Base-by-base conservation (phyloP, 1,140 invertebrate species). In the Euura saliciscinereae region DNA sequence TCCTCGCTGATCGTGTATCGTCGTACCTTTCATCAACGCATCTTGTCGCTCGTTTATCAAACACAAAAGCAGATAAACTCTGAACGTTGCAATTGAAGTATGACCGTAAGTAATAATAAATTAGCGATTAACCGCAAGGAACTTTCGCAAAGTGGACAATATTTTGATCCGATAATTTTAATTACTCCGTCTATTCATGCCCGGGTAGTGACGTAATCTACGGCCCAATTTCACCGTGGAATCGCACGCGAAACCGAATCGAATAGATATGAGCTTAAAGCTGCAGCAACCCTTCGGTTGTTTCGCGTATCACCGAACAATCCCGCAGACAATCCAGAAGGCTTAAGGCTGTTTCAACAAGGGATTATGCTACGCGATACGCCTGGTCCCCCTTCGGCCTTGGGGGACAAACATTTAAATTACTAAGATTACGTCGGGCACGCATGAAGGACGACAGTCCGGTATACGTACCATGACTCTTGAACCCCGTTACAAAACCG, bases 271-370 rank as follows among this genome's bases (percentile, higher is more conserved):
- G 13, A n/a, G 51, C 51, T 59, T 59, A 59, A 8, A 11, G 28
- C 28, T 28, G 28, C 28, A 1, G 51, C 51, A 59, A 59, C 51
- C 51, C 51, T 59, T 59, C 51, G 51, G 51, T 59, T 59, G 51
- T 59, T 59, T 59, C 13, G 51, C 51, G 51, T 59, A 59, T 59
- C 51, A 59, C 8, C 51, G 51, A 59, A 8, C 51, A 59, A 59
- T 59, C 51, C 51, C 10, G 51, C 51, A 59, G 51, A 59, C 51
- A 59, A 59, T 59, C 51, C 51, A 59, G 51, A 59, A 59, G 51
- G 51, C 51, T 59, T 59, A 59, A 59, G 51, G 28, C 51, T 59
- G 51, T 59, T 59, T 59, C 51, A 59, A 59, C 51, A 59, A n/a
- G 51, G 51, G 51, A 59, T 59, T 59, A 59, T 59, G 51, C 51